Conservation (phyloP, 2,888 invertebrate genomes). For the Drosophila pegasa region DNA sequence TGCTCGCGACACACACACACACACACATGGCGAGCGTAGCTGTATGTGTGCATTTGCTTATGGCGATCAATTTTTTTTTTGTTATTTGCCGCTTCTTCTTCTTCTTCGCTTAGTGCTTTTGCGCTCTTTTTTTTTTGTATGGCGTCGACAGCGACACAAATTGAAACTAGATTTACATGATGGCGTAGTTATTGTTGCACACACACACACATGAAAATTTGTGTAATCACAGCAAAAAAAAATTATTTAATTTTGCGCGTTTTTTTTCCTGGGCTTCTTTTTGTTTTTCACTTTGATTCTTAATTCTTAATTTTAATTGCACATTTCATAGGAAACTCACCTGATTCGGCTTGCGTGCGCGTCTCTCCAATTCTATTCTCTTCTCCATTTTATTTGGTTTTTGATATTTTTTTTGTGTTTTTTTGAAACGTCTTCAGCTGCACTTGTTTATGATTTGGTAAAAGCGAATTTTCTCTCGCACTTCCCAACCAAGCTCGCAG, state of each 20-base stretch:
- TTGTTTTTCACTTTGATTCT: slow-evolving; percentile 2
- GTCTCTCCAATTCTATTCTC: slow-evolving; percentile 96
- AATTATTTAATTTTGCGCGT: slow-evolving; percentile 50
- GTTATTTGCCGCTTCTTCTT: slow-evolving; percentile 48
- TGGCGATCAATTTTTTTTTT: slow-evolving; percentile 73
- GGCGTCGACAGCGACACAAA: slow-evolving; percentile 62
- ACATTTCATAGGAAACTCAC: slow-evolving; percentile 86
- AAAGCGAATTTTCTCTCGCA: slow-evolving; percentile 52
- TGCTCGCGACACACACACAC: slow-evolving; percentile 53
- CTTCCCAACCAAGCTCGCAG: slow-evolving; percentile 63
- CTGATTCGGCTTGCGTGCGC: slow-evolving; percentile 95
- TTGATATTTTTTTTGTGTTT: slow-evolving; percentile 9
- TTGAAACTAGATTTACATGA: slow-evolving; percentile 74
- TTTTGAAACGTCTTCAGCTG: slow-evolving; percentile 32
- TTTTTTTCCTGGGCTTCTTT: slow-evolving; percentile 43
- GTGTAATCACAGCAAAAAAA: slow-evolving; percentile 45
- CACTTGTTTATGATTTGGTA: slow-evolving; percentile 63
- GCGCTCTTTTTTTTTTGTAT: slow-evolving; percentile 62
- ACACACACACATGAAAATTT: slow-evolving; percentile 31
- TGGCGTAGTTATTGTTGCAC: slow-evolving; percentile 60
- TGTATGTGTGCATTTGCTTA: slow-evolving; percentile 69
- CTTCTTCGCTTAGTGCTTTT: slow-evolving; percentile 42
- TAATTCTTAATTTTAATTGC: slow-evolving; percentile 27
- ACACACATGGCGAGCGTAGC: slow-evolving; percentile 19
- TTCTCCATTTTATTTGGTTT: slow-evolving; percentile 90